phyloP scores from a whole-genome alignment of 2,888 invertebrate species.

The Pristionchus fissidentatus region DNA sequence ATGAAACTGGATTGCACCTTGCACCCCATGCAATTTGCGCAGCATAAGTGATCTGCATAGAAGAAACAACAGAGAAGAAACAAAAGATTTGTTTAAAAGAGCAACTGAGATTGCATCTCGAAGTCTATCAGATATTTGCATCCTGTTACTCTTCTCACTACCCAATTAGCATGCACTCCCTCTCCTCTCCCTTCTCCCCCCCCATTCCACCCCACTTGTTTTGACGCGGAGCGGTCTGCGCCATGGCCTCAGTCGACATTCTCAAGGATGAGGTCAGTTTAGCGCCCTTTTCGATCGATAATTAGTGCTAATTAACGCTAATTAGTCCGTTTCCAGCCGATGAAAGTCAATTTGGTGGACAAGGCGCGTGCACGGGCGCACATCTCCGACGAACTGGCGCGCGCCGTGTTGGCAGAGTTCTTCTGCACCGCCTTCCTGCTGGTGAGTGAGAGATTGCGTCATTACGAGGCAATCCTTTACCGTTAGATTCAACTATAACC shows the following conservation, averaged over 20 bases:
- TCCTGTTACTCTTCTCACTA: too few relatives aligned
- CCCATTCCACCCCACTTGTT: neutral
- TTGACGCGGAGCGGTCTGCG: too few relatives aligned
- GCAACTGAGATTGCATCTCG: too few relatives aligned
- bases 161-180: neutral
- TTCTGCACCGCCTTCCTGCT: conserved; percentile 66
- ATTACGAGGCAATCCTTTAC: too few relatives aligned
- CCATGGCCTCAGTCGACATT: too few relatives aligned
- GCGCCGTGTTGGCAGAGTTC: conserved; percentile 63
- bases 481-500: too few relatives aligned
- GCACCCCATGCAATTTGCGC: too few relatives aligned
- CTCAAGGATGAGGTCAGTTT: neutral
- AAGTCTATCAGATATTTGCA: too few relatives aligned
- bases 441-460: conserved; percentile 50
- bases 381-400: conserved; percentile 61
- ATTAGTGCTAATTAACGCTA: neutral
- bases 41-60: too few relatives aligned
- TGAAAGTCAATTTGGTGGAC: conserved; percentile 57
- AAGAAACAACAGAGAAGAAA: too few relatives aligned
- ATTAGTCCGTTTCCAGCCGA: neutral
- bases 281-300: neutral
- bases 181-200: neutral
- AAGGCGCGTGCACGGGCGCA: conserved; percentile 55
- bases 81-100: too few relatives aligned
- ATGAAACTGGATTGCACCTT: too few relatives aligned